Conservation (phyloP, 2,797 vertebrate species). For the Craterocephalus amniculus region DNA sequence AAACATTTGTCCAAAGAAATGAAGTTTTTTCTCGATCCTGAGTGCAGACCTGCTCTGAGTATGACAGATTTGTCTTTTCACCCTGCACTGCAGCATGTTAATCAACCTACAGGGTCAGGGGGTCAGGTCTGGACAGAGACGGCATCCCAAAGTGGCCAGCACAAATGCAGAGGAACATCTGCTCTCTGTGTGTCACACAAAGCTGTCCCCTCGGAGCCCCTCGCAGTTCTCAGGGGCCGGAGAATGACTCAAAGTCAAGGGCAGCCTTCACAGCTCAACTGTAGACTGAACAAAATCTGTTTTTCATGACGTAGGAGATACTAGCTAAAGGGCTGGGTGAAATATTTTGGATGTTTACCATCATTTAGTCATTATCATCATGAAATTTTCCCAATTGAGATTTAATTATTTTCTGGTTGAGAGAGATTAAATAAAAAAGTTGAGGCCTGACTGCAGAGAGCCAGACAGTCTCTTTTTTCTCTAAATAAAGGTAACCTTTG, state of each 20-base stretch:
- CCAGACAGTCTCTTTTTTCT: slow-evolving; percentile 1
- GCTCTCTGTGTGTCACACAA: slow-evolving; percentile 75
- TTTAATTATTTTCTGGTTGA: neutral
- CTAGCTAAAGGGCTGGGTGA: slow-evolving; percentile 4
- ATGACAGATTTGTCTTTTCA: slow-evolving; percentile 55
- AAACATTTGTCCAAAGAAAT: neutral
- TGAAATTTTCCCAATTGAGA: neutral
- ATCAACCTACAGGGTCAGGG: slow-evolving; percentile 69
- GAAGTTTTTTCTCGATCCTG: slow-evolving; percentile 16
- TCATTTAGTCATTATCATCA: too few relatives aligned
- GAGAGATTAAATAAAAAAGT: slow-evolving; percentile 21
- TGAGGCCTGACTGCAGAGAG: slow-evolving; percentile 4
- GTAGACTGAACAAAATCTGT: slow-evolving; percentile 53
- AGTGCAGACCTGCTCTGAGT: slow-evolving; percentile 40
- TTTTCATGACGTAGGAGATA: slow-evolving; percentile 4
- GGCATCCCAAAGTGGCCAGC: slow-evolving; percentile 69
- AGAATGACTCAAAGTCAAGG: slow-evolving; percentile 81
- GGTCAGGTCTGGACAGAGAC: slow-evolving; percentile 76
- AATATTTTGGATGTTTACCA: slow-evolving; percentile 9
- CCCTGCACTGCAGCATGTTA: slow-evolving; percentile 66
- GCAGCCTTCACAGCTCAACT: slow-evolving; percentile 36
- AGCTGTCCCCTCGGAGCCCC: slow-evolving; percentile 68
- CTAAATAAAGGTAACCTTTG: slow-evolving; percentile 29
- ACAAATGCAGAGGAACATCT: slow-evolving; percentile 80
- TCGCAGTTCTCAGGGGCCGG: slow-evolving; percentile 62